Conservation (phyloP, 2,888 invertebrate genomes). For the Luffia ferchaultella region DNA sequence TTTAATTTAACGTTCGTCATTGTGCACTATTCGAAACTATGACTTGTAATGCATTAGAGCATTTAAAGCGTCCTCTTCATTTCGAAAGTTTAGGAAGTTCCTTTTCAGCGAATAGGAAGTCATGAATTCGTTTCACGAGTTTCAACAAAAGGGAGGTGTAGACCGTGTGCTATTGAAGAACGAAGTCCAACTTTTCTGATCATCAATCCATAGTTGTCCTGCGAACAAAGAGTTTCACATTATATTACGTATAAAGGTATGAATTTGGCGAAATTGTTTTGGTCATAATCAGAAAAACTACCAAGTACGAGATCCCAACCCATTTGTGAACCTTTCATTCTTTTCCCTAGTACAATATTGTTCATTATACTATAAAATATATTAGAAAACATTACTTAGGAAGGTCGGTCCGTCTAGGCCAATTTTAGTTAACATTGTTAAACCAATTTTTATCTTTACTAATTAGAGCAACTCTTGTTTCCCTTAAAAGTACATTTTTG, state of each 20-base stretch:
- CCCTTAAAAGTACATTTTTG: too few species aligned
- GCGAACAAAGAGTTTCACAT: not conserved
- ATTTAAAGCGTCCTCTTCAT: not conserved
- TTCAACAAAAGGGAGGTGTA: not conserved
- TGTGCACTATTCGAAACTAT: slow-evolving; percentile 12
- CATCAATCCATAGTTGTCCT: not conserved
- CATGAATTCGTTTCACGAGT: not conserved
- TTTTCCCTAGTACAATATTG: too few species aligned
- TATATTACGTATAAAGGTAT: not conserved
- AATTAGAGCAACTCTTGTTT: too few species aligned
- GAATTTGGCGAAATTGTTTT: not conserved
- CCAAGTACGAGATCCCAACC: too few species aligned
- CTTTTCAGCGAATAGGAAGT: not conserved
- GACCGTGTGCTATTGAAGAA: not conserved
- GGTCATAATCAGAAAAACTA: too few species aligned
- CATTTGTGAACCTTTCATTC: too few species aligned
- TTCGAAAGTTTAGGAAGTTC: not conserved
- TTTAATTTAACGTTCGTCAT: slow-evolving; percentile 62
- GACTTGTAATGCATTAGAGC: too few species aligned
- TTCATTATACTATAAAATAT: too few species aligned
- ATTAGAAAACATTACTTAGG: too few species aligned
- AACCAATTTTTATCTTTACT: too few species aligned
- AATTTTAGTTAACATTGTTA: too few species aligned
- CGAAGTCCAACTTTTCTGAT: not conserved
- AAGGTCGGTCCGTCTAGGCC: too few species aligned